Evolutionary conservation across 2,888 invertebrate genomes (phyloP).

Genomic region (Apodemia hepburni): DNA sequence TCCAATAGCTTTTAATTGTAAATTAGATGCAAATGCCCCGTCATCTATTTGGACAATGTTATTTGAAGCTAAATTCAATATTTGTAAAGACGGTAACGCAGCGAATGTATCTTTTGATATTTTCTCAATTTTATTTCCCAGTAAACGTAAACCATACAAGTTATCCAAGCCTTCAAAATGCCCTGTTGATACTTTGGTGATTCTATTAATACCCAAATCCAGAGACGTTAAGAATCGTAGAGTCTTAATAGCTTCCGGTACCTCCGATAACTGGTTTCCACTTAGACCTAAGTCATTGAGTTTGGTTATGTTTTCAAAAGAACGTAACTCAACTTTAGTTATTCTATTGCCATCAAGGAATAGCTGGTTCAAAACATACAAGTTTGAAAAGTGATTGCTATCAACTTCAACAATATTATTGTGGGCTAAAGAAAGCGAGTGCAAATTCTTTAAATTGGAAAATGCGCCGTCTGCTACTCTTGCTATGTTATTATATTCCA

Average conservation of each 20-base stretch:
- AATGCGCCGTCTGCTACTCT: slow-evolving; percentile 87
- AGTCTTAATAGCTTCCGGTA: slow-evolving; percentile 85
- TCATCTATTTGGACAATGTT: slow-evolving; percentile 88
- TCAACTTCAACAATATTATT: slow-evolving; percentile 86
- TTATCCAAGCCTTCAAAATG: slow-evolving; percentile 87
- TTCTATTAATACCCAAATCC: slow-evolving; percentile 90
- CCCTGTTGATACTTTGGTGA: slow-evolving; percentile 84
- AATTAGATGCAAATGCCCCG: slow-evolving; percentile 87
- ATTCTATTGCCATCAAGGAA: slow-evolving; percentile 88
- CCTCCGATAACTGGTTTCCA: slow-evolving; percentile 85
- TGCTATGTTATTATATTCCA: slow-evolving; percentile 86
- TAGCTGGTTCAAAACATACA: slow-evolving; percentile 86
- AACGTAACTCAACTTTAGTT: slow-evolving; percentile 83
- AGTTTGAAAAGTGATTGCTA: slow-evolving; percentile 85
- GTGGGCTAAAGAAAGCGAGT: slow-evolving; percentile 86
- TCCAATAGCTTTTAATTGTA: slow-evolving; percentile 86
- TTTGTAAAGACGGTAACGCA: slow-evolving; percentile 85
- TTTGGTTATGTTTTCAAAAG: slow-evolving; percentile 89
- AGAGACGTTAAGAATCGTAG: slow-evolving; percentile 86
- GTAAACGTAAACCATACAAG: slow-evolving; percentile 87
- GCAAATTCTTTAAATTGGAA: slow-evolving; percentile 86
- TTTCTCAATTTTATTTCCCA: slow-evolving; percentile 89
- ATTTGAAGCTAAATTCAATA: slow-evolving; percentile 90
- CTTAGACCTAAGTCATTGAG: slow-evolving; percentile 88
- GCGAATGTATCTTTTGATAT: slow-evolving; percentile 87